Conservation (phyloP, 2,113 vertebrate species). For the Spea multiplicata region DNA sequence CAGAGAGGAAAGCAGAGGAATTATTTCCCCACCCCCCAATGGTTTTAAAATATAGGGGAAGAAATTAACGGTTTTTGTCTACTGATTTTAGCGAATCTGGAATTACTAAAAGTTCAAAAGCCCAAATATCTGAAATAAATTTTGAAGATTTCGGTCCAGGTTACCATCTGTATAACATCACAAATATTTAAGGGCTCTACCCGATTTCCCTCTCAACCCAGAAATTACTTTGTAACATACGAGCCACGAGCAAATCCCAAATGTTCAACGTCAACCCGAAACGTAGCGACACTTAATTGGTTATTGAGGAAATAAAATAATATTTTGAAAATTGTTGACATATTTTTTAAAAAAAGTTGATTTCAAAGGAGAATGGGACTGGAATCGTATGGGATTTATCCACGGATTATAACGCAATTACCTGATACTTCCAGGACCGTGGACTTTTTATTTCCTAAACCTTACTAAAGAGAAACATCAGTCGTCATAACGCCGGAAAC, state of each 20-base stretch:
- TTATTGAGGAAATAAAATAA: constrained; percentile 3
- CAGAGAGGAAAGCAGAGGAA: too few relatives aligned
- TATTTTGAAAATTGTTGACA: constrained; percentile 19
- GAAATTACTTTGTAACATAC: constrained; percentile 20
- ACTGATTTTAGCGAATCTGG: neutral
- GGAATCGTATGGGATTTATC: constrained; percentile 16
- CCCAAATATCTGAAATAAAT: constrained; percentile 32
- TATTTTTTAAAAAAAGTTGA: neutral
- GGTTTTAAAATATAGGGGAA: neutral
- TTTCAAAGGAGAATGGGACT: constrained; percentile 11
- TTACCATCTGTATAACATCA: constrained; percentile 36
- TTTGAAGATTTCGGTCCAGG: neutral
- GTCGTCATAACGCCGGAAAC: too few relatives aligned
- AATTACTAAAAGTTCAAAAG: constrained; percentile 2
- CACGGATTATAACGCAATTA: constrained; percentile 22
- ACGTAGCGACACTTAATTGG: neutral
- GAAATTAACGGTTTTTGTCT: neutral
- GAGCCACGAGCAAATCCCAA: neutral
- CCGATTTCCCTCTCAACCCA: constrained; percentile 15
- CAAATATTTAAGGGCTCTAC: constrained; percentile 14
- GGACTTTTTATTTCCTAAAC: too few relatives aligned
- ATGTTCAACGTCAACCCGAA: constrained; percentile 17
- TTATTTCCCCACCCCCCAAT: neutral
- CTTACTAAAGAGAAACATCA: too few relatives aligned
- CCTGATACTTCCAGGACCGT: too few relatives aligned